phyloP scores from a whole-genome alignment of 2,888 invertebrate genomes.

The Cheilosia grossa region DNA sequence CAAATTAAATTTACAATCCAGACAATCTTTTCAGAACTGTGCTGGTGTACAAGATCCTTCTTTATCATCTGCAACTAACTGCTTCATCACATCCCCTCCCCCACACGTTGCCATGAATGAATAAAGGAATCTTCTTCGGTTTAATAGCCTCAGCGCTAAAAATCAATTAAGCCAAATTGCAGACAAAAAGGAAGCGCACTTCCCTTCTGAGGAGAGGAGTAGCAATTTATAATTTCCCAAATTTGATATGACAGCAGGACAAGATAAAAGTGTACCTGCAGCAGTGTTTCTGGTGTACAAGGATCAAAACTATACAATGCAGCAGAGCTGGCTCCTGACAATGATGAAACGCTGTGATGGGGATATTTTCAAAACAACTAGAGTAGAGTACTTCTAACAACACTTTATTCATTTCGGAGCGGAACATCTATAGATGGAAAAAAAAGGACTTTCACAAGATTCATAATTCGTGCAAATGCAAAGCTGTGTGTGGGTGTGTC shows the following conservation, averaged over 20 bases:
- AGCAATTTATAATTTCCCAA: constrained; percentile 67
- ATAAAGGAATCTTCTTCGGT: constrained; percentile 37
- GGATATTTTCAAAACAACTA: constrained; percentile 26
- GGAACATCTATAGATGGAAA: constrained; percentile 5
- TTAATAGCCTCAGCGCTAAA: constrained; percentile 68
- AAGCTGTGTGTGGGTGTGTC: constrained; percentile 23
- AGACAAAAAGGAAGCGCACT: constrained; percentile 50
- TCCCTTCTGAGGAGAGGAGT: constrained; percentile 3
- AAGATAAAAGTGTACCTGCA: constrained; percentile 44
- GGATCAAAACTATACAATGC: constrained; percentile 19
- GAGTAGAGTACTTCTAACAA: constrained; percentile 40
- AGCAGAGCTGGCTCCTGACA: constrained; percentile 14
- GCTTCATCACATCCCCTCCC: constrained; percentile 17
- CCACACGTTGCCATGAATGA: neutral
- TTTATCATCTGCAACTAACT: constrained; percentile 56
- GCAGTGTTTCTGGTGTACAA: constrained; percentile 26
- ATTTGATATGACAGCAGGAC: constrained; percentile 54
- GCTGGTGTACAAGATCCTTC: constrained; percentile 8
- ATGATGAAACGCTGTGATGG: constrained; percentile 31
- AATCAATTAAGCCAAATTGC: constrained; percentile 69
- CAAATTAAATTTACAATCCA: constrained; percentile 70
- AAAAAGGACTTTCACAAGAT: constrained; percentile 45
- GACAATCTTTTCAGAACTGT: constrained; percentile 44
- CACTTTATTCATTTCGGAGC: constrained; percentile 25
- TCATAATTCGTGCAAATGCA: constrained; percentile 55